Evolutionary conservation across 1,140 invertebrate genomes (phyloP), one percentile per base, ranked within the genome.

Genomic region (Cydia amplana): DNA sequence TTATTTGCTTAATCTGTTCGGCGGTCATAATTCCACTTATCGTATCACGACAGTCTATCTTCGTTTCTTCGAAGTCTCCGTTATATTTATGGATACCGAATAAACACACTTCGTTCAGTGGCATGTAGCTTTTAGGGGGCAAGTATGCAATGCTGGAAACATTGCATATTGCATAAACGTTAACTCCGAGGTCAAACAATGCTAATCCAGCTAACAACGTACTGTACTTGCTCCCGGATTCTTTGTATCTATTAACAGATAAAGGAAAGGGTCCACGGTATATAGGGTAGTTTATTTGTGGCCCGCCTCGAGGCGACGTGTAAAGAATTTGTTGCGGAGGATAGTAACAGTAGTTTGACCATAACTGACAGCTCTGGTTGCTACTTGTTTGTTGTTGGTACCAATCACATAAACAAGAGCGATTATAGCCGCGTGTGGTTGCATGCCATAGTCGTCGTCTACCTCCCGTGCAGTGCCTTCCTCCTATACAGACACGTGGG

Each of bases 151-250:
- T 5, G 9, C 7, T 49, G 4, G 51, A 79, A 49, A 23, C 16
- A 32, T 85, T 83, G 64, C 82, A 84, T 12, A 75, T 49, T 18
- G 86, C 87, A 73, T 90, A 89, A 7, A 81, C 86, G 2, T 91
- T 79, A n/a, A 87, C 85, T 40, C 91, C 91, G 70, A 91, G 87
- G 72, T 93, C 91, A 2, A 93, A 74, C 14, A 93, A 77, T 4
- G 91, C 90, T 14, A 93, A 77, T 32, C 91, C 91, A 72, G 89
- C 85, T 55, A 92, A 77, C 40, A 92, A 70, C 4, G 89, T 90
- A 36, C 91, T 87, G 70, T 92, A 92, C 81, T 91, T 92, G 73
- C 91, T 92, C 55, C 87, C 90, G 2, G 91, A 92, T 73, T 92
- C 85, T 75, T 88, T 87, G 74, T 91, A 90, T 67, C 91, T 79